Evolutionary conservation across 2,797 vertebrate species (phyloP), one percentile per base, ranked within the genome.

Genomic region (Odontamblyopus lacepedii): DNA sequence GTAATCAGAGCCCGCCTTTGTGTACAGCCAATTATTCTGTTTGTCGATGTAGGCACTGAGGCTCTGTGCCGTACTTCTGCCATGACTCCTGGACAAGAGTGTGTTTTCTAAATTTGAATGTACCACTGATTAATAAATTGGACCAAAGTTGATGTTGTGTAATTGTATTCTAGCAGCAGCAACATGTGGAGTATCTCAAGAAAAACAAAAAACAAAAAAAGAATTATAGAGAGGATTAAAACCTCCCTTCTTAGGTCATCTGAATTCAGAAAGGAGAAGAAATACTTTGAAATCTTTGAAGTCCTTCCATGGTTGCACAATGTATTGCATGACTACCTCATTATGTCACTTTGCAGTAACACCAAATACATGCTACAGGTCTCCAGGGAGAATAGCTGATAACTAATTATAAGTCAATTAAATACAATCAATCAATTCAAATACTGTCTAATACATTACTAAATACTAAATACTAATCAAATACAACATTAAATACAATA

Each of bases 31-130:
- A 67, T 73, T 15, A 68, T n/a, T 12, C 62, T 63, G 32, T 57
- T 51, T 75, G 56, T 27, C 41, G 50, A 61, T 68, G 2, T 60
- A 72, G 60, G 35, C 44, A 73, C 30, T 60, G 30, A 35, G 44
- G 18, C 44, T 38, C 56, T 55, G 55, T 1, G 32, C 23, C 5
- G 38, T n/a, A 11, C 27, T 30, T 69, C 44, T 64, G n/a, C 48
- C 19, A 16, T 64, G 63, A 64, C 63, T 44, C 16, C n/a, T 15
- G 63, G 11, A 44, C n/a, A 5, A 11, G 35, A 26, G 38, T 48
- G n/a, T 44, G n/a, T 44, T 64, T 26, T 64, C 9, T 2, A 5
- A 27, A 44, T 63, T 15, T 61, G 9, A 51, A 55, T 38, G 27
- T 69, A 44, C 38, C 4, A 15, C n/a, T 30, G 2, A 56, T 16